Evolutionary conservation across 2,888 invertebrate species (phyloP).

Genomic region (Monoplex corrugatus): DNA sequence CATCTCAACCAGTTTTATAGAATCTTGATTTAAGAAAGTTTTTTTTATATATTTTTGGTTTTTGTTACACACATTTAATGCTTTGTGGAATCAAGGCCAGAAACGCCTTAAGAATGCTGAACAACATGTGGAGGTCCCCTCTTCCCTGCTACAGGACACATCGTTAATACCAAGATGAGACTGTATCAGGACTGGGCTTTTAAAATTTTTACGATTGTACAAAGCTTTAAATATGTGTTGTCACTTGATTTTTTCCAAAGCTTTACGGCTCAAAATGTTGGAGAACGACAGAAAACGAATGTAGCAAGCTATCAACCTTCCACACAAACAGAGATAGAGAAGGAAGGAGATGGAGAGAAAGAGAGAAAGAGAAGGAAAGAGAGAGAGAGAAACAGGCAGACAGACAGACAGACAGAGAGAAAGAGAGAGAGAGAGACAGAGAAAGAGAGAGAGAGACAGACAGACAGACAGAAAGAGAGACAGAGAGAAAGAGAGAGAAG

Average conservation of each 20-base stretch:
- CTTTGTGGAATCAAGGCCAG: too few relatives aligned
- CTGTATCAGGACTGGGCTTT: background rate
- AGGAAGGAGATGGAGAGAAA: background rate
- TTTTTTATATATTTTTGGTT: too few relatives aligned
- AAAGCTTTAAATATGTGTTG: background rate
- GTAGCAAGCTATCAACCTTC: too few relatives aligned
- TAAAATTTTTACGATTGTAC: background rate
- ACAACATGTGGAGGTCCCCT: too few relatives aligned
- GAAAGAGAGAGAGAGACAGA: background rate
- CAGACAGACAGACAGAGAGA: background rate
- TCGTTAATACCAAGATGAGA: too few relatives aligned
- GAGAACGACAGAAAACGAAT: background rate
- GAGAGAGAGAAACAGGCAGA: constrained; percentile 7
- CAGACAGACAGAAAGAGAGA: background rate
- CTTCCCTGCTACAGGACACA: too few relatives aligned
- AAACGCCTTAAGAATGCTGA: too few relatives aligned
- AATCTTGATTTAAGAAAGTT: too few relatives aligned
- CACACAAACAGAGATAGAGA: background rate
- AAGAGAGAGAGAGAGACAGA: background rate
- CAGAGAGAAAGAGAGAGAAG: background rate
- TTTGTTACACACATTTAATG: too few relatives aligned
- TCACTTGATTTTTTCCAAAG: too few relatives aligned
- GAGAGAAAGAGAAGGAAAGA: background rate
- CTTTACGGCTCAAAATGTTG: background rate
- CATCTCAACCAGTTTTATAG: too few relatives aligned